These are phyloP conservation scores for Mobula birostris DNA, from an alignment of 2,113 vertebrate genomes.

Conservation along the genomic window DNA sequence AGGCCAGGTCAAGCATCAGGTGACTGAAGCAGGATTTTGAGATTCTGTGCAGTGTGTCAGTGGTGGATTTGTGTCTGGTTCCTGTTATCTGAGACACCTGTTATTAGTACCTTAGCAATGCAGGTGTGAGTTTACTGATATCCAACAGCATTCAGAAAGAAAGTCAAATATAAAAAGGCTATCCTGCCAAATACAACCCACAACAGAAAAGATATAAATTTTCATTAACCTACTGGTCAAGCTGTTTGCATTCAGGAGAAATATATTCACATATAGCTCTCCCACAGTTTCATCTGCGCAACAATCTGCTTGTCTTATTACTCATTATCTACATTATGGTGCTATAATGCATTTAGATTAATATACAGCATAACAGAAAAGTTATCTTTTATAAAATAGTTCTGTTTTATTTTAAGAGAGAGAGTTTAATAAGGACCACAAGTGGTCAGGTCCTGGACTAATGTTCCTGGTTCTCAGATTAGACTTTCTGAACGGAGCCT, in stretches of 20 bases:
- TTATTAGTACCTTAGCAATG: background rate
- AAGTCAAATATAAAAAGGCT: background rate
- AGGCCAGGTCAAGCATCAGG: slow-evolving; percentile 8
- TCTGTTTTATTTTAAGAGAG: background rate
- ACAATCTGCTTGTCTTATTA: background rate
- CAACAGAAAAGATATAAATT: background rate
- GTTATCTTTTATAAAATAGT: background rate
- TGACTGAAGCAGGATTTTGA: slow-evolving; percentile 42
- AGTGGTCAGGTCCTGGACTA: background rate
- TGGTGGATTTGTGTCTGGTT: slow-evolving; percentile 48
- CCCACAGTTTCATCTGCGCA: background rate
- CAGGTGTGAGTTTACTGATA: background rate
- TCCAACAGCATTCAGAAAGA: background rate
- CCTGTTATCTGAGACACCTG: background rate
- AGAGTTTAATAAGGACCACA: background rate
- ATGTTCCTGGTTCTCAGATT: background rate
- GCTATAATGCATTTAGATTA: no score
- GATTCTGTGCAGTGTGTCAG: slow-evolving; percentile 50
- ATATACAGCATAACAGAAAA: background rate
- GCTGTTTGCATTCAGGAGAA: background rate
- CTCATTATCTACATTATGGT: background rate
- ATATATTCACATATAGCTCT: background rate
- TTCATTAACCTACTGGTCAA: background rate
- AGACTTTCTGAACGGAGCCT: background rate
- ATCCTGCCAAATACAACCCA: background rate